These are phyloP conservation scores for Isichthys henryi DNA, from an alignment of 2,113 vertebrate species.

Conservation along the genomic window DNA sequence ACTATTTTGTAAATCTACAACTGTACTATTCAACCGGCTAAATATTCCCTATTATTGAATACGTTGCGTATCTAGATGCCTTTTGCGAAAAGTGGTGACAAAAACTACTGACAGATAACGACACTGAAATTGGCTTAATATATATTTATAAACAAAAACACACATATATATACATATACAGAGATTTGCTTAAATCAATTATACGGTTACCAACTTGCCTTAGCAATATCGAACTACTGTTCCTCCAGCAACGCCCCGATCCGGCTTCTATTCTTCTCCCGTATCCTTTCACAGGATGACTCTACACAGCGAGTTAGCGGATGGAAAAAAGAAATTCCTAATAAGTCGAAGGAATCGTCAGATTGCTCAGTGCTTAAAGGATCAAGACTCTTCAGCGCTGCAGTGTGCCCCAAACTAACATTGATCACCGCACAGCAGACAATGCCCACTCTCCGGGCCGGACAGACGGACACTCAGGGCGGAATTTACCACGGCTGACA, in stretches of 20 bases:
- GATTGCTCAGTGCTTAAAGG: neutral
- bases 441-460: neutral
- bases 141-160: neutral
- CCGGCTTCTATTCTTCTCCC: neutral
- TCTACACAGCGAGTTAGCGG: neutral
- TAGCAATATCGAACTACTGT: neutral
- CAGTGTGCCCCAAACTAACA: neutral
- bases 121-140: neutral
- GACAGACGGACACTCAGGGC: neutral
- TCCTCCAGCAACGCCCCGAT: conserved; percentile 6
- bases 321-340: neutral
- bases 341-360: neutral
- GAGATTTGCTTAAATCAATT: neutral
- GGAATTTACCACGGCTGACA: conserved; percentile 15
- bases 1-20: neutral
- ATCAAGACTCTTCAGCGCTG: neutral
- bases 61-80: neutral
- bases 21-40: neutral
- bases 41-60: neutral
- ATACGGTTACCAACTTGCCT: neutral
- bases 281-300: neutral
- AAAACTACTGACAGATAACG: neutral
- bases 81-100: neutral
- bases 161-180: neutral
- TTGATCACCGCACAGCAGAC: neutral